Conservation (phyloP, 2,888 invertebrate species). For the Sisyra terminalis region DNA sequence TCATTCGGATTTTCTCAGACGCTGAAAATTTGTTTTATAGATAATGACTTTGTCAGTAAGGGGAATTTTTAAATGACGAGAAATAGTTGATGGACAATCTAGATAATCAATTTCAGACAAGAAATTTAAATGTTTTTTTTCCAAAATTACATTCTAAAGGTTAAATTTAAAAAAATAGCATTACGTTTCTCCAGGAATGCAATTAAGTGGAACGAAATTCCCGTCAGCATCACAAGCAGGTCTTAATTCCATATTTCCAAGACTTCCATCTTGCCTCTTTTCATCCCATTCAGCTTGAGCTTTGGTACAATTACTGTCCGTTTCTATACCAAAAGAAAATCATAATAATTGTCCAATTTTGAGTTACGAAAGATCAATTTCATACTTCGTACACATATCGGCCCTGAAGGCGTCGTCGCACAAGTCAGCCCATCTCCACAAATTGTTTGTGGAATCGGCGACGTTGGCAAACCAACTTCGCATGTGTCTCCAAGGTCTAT, state of each 20-base stretch:
- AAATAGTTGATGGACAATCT: too few species aligned
- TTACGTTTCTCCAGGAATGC: conserved; percentile 51
- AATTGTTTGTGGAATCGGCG: conserved; percentile 33
- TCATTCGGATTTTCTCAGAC: too few species aligned
- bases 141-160: too few species aligned
- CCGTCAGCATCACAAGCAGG: conserved; percentile 48
- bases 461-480: conserved; percentile 32
- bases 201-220: conserved; percentile 35
- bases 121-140: too few species aligned
- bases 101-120: too few species aligned
- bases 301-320: conserved; percentile 20
- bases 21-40: too few species aligned
- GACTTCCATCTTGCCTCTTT: conserved; percentile 26
- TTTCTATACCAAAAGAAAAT: conserved; percentile 10
- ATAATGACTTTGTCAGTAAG: too few species aligned
- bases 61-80: too few species aligned
- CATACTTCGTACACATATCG: conserved; percentile 2
- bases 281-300: conserved; percentile 30
- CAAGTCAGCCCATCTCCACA: conserved; percentile 34
- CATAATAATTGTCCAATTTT: neutral
- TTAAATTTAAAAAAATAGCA: neutral
- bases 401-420: neutral
- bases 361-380: neutral
- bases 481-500: conserved; percentile 3
- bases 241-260: conserved; percentile 36